Evolutionary conservation across 2,113 vertebrate species (phyloP).

Genomic region (Petromus typicus): DNA sequence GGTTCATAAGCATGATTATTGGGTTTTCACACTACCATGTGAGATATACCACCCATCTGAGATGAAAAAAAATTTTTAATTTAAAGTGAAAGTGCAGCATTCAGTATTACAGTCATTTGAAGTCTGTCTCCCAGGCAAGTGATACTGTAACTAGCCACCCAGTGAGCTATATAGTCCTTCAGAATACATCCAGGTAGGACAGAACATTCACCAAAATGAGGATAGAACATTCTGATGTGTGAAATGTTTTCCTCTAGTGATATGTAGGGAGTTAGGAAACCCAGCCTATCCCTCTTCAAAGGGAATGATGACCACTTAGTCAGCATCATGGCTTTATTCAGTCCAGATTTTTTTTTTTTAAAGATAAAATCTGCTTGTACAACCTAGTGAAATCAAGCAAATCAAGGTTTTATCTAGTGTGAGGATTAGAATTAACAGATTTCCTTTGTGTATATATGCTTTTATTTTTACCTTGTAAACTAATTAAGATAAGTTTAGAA

Average conservation of each 20-base stretch:
- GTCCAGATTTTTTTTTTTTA: neutral
- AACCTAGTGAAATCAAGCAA: neutral
- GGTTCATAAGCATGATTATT: neutral
- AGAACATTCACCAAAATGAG: neutral
- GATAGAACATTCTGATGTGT: neutral
- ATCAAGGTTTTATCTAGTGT: conserved; percentile 11
- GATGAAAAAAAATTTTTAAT: neutral
- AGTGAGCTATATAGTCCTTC: neutral
- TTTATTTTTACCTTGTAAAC: conserved; percentile 43
- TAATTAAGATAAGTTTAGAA: neutral
- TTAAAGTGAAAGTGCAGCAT: neutral
- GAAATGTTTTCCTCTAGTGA: neutral
- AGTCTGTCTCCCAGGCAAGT: neutral
- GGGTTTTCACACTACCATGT: neutral
- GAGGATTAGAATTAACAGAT: neutral
- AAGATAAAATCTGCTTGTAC: conserved; percentile 1
- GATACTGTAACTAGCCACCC: neutral
- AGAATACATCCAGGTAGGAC: neutral
- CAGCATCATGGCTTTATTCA: neutral
- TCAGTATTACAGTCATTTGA: neutral
- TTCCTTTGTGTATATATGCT: neutral
- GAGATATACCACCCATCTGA: neutral
- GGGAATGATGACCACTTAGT: neutral
- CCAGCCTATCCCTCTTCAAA: neutral
- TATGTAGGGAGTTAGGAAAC: neutral